Evolutionary conservation across 35 echinoderm and acorn worm genomes (phyloP).

Genomic region (Hemicentrotus pulcherrimus): DNA sequence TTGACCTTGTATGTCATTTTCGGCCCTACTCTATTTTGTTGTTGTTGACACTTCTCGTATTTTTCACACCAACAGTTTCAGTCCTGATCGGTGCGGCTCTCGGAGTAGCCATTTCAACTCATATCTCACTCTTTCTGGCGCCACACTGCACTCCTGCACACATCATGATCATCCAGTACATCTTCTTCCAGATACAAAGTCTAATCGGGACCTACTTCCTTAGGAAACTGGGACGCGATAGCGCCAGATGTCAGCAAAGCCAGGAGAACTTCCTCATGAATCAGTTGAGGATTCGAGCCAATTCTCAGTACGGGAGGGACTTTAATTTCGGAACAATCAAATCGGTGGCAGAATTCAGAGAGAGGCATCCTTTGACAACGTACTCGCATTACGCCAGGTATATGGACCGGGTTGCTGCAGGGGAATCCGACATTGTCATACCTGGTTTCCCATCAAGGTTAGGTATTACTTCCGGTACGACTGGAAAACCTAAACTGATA

Average conservation of each 20-base stretch:
- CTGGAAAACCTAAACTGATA: conserved; percentile 7
- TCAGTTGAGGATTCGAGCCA: neutral
- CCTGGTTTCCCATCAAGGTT: conserved; percentile 10
- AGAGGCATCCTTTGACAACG: conserved; percentile 1
- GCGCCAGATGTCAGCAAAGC: neutral
- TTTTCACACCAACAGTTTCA: neutral
- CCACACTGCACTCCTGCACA: conserved; percentile 40
- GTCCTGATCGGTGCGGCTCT: neutral
- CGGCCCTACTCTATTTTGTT: neutral
- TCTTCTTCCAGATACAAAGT: conserved; percentile 22
- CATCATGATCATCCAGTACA: conserved; percentile 48
- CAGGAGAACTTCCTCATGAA: conserved; percentile 28
- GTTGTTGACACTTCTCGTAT: neutral
- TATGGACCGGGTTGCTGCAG: neutral
- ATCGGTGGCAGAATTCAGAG: conserved; percentile 14
- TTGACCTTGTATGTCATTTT: neutral
- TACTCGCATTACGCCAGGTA: conserved; percentile 34
- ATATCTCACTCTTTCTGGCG: conserved; percentile 16
- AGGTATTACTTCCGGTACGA: conserved; percentile 24
- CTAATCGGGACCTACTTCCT: conserved; percentile 1
- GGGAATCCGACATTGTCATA: neutral
- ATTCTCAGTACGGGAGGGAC: conserved; percentile 19
- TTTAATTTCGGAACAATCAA: neutral
- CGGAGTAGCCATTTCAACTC: neutral
- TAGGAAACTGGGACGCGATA: neutral